phyloP scores from a whole-genome alignment of 92 coral and sea anemone species.

The Porites rus region DNA sequence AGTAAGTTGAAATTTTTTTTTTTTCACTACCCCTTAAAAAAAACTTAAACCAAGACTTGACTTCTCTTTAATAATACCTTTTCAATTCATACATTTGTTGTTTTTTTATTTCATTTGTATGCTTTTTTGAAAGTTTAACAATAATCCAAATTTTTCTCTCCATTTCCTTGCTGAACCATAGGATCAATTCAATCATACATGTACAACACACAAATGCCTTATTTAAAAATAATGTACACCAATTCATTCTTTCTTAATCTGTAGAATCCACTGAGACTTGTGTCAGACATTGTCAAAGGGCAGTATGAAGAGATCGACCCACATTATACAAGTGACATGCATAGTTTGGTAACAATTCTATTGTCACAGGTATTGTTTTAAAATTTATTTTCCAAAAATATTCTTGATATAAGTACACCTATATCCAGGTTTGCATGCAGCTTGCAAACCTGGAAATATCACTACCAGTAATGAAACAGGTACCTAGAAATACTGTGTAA shows the following conservation, averaged over 20 bases:
- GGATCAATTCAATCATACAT: not conserved
- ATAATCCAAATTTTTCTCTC: no score
- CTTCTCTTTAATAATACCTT: no score
- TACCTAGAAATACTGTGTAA: no score
- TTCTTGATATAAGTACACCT: no score
- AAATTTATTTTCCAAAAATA: not conserved
- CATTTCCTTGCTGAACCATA: no score
- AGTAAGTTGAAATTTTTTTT: slow-evolving; percentile 46
- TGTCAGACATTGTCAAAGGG: slow-evolving; percentile 96
- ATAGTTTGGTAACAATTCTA: slow-evolving; percentile 72
- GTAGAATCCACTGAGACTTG: slow-evolving; percentile 95
- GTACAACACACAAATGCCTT: not conserved
- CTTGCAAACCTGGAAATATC: no score
- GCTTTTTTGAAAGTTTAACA: no score
- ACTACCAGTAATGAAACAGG: no score
- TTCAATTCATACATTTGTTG: no score
- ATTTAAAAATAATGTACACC: no score
- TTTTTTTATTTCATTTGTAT: no score
- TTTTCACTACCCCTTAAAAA: not conserved
- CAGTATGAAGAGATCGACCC: slow-evolving; percentile 84
- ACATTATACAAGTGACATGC: slow-evolving; percentile 86
- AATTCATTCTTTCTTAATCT: not conserved
- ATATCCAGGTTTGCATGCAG: no score
- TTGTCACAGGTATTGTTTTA: slow-evolving; percentile 72
- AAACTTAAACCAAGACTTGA: not conserved